Evolutionary conservation across 2,797 vertebrate genomes (phyloP).

Genomic region (Scomberomorus guttatus): DNA sequence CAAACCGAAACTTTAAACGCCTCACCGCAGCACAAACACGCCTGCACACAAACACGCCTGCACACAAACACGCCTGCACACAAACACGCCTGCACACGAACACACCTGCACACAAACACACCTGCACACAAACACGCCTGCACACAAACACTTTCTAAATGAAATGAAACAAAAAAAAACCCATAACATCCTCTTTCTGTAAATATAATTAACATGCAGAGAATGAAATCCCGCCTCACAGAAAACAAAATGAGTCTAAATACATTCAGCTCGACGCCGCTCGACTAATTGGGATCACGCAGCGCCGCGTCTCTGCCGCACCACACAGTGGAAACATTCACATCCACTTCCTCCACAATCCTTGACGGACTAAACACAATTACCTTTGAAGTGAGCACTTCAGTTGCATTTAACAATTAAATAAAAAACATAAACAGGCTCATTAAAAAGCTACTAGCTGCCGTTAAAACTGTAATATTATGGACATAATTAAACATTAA

Average conservation of each 20-base stretch:
- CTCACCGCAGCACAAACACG: too few species aligned
- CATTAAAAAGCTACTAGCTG: conserved; percentile 19
- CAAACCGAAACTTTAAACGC: too few species aligned
- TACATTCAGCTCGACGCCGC: neutral
- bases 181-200: too few species aligned
- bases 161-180: too few species aligned
- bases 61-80: too few species aligned
- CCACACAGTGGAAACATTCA: neutral
- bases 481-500: neutral
- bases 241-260: neutral
- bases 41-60: too few species aligned
- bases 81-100: too few species aligned
- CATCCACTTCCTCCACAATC: neutral
- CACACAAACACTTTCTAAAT: too few species aligned
- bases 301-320: neutral
- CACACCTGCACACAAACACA: too few species aligned
- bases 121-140: too few species aligned
- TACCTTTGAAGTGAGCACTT: conserved; percentile 35
- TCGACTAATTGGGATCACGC: conserved; percentile 39
- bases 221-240: conserved; percentile 6
- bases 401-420: conserved; percentile 13
- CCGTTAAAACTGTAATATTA: neutral
- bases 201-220: neutral
- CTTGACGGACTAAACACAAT: conserved; percentile 21
- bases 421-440: conserved; percentile 13